These are phyloP conservation scores for Oryctes rhinoceros DNA, from an alignment of 1,140 invertebrate species.

Conservation along the genomic window DNA sequence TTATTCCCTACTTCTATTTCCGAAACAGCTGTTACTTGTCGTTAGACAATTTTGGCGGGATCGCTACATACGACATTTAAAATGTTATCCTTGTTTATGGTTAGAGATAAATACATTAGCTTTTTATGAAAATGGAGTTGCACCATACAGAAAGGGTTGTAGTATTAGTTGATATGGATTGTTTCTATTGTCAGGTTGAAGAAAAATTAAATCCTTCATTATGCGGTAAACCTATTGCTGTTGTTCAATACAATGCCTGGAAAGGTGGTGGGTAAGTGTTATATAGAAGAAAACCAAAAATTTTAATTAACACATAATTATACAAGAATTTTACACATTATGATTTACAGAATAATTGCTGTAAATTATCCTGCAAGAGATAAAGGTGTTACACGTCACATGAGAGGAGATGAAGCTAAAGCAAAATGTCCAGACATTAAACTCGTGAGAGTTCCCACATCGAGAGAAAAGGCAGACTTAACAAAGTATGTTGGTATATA, in stretches of 20 bases:
- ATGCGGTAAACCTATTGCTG: constrained; percentile 88
- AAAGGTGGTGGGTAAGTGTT: constrained; percentile 84
- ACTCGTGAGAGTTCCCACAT: constrained; percentile 84
- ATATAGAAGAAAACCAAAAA: too few relatives aligned
- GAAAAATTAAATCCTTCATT: constrained; percentile 83
- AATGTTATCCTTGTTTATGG: not conserved
- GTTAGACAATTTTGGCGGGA: constrained; percentile 10
- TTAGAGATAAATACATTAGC: not conserved
- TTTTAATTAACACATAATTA: too few relatives aligned
- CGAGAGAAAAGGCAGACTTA: constrained; percentile 93
- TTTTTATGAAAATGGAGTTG: not conserved
- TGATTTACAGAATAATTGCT: constrained; percentile 84
- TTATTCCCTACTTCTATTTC: not conserved
- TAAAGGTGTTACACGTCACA: constrained; percentile 86
- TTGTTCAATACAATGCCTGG: constrained; percentile 95
- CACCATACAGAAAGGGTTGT: constrained; percentile 69
- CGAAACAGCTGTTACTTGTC: constrained; percentile 26
- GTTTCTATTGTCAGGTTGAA: constrained; percentile 98
- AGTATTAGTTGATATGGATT: constrained; percentile 96
- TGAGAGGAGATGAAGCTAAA: constrained; percentile 92
- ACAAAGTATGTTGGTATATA: constrained; percentile 72
- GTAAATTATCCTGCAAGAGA: constrained; percentile 96
- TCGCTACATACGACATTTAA: not conserved
- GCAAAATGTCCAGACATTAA: constrained; percentile 87
- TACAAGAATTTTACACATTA: not conserved